Base-by-base conservation (phyloP, 2,113 vertebrate species). In the Pantherophis guttatus region DNA sequence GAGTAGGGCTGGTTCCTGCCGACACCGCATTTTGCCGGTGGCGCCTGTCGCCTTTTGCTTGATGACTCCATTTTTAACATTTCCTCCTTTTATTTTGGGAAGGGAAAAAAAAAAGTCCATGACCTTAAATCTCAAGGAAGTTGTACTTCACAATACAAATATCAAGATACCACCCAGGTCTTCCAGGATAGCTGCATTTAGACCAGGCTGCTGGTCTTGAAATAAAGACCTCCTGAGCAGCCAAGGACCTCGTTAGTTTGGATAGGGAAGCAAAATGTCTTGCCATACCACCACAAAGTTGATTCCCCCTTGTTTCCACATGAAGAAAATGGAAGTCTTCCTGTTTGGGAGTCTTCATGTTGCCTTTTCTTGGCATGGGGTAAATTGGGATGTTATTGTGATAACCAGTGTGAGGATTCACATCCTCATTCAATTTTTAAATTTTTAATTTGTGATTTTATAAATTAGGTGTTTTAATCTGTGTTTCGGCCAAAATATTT, bases 11-110 rank as follows among this genome's bases (percentile, higher is more conserved):
- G 6, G 91, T 95, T 98, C 97, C 96, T 98, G 98, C 98, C 94
- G 96, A 97, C 97, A 57, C 95, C 95, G 97, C 98, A 97, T 96
- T 98, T 97, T 96, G 96, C 96, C 88, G 96, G 96, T 75, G 92
- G 97, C 10, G 95, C 96, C 97, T 96, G 96, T 96, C 97, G 96
- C 93, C 96, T 29, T 0, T 15, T 92, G 96, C 96, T 96, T 96
- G 97, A 96, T 94, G 87, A n/a, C 94, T 92, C 97, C 96, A 91
- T 95, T 96, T 97, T 93, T 94, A 97, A 96, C 96, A 62, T 94
- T 94, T 93, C 95, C 94, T 96, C 95, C 96, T 94, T 95, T 81
- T 39, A 53, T 75, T 59, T 87, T 95, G 50, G n/a, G 92, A 81
- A 44, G 8, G 92, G 93, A 70, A 0, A 89, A 85, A 90, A 59